Base-by-base conservation (phyloP, 2,113 vertebrate species). In the Corythoichthys intestinalis region DNA sequence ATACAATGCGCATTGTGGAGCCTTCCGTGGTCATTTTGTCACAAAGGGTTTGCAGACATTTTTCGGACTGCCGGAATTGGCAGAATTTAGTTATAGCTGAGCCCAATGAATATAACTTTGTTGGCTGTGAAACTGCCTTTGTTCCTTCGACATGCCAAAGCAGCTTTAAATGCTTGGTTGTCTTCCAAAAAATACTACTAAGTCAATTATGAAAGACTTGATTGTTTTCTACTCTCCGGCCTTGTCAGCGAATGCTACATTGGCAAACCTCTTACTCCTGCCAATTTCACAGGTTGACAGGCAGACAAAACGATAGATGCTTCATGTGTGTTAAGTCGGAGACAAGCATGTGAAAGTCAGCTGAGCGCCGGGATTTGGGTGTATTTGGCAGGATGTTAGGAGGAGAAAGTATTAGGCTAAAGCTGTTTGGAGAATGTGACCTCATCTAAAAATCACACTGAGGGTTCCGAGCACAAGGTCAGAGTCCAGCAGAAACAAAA, bases 381-480 rank as follows among this genome's bases (percentile, higher is more conserved):
- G 68, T 48, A 79, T 20, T 68, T 64, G 65, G 34, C 75, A 9
- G 76, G 65, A 57, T 81, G 70, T 85, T 86, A 71, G 65, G 59
- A 56, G 41, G 70, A 68, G 52, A 69, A 74, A 62, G 66, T 66
- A 66, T 66, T 60, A 56, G 75, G 41, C 81, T 90, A 90, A 58
- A 89, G 90, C 81, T 86, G 70, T 77, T 65, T 59, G 50, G 78
- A 83, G 87, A 92, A 92, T 91, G 88, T 87, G 87, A 86, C 72
- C 80, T 69, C 70, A 49, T 41, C 50, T 78, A 61, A 82, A 35
- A 79, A 68, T 70, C 71, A 48, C 10, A 52, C 35, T 39, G 9
- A 61, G 70, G 65, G 39, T 44, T 56, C 59, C 60, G 54, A 62
- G 13, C 60, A 39, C 65, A 69, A 83, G 74, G 52, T 73, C 65